Evolutionary conservation across 1,140 invertebrate genomes (phyloP).

Genomic region (Psix sp.): DNA sequence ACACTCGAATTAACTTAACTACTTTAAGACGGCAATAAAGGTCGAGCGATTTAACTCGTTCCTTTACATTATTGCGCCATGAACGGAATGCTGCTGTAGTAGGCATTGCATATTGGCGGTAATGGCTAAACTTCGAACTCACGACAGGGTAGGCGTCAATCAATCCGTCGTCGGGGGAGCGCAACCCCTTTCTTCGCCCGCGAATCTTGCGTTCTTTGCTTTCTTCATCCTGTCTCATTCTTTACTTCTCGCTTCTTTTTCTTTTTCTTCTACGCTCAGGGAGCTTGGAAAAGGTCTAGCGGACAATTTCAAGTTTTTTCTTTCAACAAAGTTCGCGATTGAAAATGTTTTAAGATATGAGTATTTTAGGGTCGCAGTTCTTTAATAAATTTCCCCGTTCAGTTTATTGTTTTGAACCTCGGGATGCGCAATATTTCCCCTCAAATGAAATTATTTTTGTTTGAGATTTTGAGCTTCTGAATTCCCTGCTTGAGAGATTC

Average conservation of each 20-base stretch:
- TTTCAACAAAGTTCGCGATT: conserved; percentile 37
- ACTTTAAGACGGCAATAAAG: conserved; percentile 75
- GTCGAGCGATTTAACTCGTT: conserved; percentile 75
- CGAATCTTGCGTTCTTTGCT: conserved; percentile 7
- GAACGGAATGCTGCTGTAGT: conserved; percentile 54
- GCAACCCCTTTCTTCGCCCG: conserved; percentile 50
- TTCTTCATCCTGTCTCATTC: background rate
- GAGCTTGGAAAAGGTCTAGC: no score
- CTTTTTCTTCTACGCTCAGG: no score
- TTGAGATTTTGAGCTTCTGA: conserved; percentile 1
- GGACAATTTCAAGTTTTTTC: conserved; percentile 47
- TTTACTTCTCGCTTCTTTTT: no score
- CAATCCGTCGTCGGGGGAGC: conserved; percentile 64
- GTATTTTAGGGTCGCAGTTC: conserved; percentile 15
- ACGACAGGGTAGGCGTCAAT: conserved; percentile 69
- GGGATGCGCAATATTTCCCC: no score
- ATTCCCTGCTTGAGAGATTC: no score
- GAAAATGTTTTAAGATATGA: conserved; percentile 37
- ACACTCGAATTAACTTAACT: conserved; percentile 75
- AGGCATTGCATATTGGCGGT: conserved; percentile 70
- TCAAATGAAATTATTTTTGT: no score
- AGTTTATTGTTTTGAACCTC: no score
- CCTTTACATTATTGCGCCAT: conserved; percentile 65
- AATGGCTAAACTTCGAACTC: conserved; percentile 73
- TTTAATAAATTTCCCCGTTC: conserved; percentile 51